phyloP scores from a whole-genome alignment of 2,888 invertebrate species.

The Drosophila picticornis region DNA sequence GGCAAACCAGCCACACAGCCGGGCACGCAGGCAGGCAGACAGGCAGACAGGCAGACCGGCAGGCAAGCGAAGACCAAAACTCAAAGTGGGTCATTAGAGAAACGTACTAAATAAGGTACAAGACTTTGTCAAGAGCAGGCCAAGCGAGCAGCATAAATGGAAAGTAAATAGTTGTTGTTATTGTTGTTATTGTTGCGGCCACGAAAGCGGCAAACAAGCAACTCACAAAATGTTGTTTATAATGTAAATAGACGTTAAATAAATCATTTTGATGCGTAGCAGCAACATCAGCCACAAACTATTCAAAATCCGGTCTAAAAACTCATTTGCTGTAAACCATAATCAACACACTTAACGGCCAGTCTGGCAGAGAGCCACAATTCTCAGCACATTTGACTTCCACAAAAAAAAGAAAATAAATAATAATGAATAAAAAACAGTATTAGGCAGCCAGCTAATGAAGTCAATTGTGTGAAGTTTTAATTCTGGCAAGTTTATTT shows the following conservation, averaged over 20 bases:
- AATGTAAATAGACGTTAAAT: slow-evolving; percentile 72
- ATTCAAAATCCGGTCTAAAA: slow-evolving; percentile 68
- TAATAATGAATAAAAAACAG: background rate
- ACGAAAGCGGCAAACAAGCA: slow-evolving; percentile 54
- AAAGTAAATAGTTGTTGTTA: slow-evolving; percentile 72
- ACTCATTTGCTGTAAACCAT: slow-evolving; percentile 66
- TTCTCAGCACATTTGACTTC: background rate
- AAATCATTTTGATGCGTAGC: slow-evolving; percentile 75
- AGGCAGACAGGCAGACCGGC: slow-evolving; percentile 16
- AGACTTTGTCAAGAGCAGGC: slow-evolving; percentile 77
- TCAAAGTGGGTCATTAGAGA: slow-evolving; percentile 80
- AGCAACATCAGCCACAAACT: slow-evolving; percentile 26
- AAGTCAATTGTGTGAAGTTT: slow-evolving; percentile 50
- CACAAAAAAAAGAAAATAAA: background rate
- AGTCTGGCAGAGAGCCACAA: slow-evolving; percentile 1
- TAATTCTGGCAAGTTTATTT: slow-evolving; percentile 38
- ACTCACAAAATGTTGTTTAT: slow-evolving; percentile 58
- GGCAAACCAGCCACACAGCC: slow-evolving; percentile 8
- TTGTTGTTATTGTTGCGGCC: slow-evolving; percentile 33
- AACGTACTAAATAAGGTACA: slow-evolving; percentile 81
- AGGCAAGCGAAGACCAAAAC: slow-evolving; percentile 64
- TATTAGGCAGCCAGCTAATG: slow-evolving; percentile 41
- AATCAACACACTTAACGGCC: slow-evolving; percentile 49
- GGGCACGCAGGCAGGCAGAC: slow-evolving; percentile 7
- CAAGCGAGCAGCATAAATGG: slow-evolving; percentile 66